These are phyloP conservation scores for Limenitis camilla DNA, from an alignment of 2,888 invertebrate species.

Conservation along the genomic window DNA sequence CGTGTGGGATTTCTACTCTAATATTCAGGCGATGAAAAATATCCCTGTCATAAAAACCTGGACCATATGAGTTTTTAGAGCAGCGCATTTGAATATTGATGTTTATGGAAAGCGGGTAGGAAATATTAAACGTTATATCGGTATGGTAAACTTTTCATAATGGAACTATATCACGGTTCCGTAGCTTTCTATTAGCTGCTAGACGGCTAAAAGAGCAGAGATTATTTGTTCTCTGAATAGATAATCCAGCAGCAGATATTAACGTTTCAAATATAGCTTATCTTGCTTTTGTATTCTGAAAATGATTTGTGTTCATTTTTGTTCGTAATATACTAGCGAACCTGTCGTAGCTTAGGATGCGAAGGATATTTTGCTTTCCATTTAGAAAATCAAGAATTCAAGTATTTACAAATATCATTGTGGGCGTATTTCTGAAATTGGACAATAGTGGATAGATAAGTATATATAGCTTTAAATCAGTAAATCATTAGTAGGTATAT, in stretches of 20 bases:
- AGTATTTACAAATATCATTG: too few relatives aligned
- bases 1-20: constrained; percentile 57
- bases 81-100: constrained; percentile 65
- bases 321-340: too few relatives aligned
- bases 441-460: too few relatives aligned
- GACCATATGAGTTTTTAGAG: constrained; percentile 62
- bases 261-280: background rate
- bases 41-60: constrained; percentile 61
- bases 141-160: constrained; percentile 34
- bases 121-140: constrained; percentile 35
- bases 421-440: too few relatives aligned
- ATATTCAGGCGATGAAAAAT: constrained; percentile 68
- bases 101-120: constrained; percentile 51
- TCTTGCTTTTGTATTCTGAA: too few relatives aligned
- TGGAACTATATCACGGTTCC: constrained; percentile 28
- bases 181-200: constrained; percentile 5
- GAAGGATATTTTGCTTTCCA: too few relatives aligned
- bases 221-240: background rate
- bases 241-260: background rate
- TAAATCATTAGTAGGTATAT: too few relatives aligned
- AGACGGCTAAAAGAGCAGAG: background rate
- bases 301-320: too few relatives aligned
- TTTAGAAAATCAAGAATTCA: too few relatives aligned
- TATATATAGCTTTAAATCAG: too few relatives aligned
- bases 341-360: too few relatives aligned